phyloP scores from a whole-genome alignment of 2,113 vertebrate genomes.

The Gnathonemus echidnorhynchus region DNA sequence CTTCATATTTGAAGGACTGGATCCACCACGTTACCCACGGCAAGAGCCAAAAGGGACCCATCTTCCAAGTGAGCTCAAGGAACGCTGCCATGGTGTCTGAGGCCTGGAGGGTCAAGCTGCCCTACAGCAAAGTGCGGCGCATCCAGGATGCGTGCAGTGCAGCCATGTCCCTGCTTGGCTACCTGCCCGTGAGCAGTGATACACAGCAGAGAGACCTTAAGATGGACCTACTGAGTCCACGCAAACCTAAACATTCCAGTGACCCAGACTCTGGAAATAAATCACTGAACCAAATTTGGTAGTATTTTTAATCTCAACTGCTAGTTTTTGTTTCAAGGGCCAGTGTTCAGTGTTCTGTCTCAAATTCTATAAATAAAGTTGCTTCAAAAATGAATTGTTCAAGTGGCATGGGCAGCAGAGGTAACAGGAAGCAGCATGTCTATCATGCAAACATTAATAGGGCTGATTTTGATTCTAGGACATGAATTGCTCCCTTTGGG shows the following conservation, averaged over 20 bases:
- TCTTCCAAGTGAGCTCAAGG: constrained; percentile 81
- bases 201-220: constrained; percentile 73
- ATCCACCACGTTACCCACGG: constrained; percentile 85
- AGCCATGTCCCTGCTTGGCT: constrained; percentile 84
- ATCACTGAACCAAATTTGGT: neutral
- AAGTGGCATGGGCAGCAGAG: neutral
- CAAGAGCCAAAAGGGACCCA: constrained; percentile 60
- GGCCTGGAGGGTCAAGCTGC: constrained; percentile 80
- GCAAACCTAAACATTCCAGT: constrained; percentile 65
- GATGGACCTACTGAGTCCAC: constrained; percentile 70
- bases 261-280: constrained; percentile 56
- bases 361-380: neutral
- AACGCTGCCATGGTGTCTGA: constrained; percentile 80
- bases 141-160: constrained; percentile 80
- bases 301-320: neutral
- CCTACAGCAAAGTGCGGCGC: constrained; percentile 67
- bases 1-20: constrained; percentile 67
- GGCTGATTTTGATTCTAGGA: neutral
- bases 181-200: constrained; percentile 67
- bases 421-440: neutral
- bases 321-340: neutral
- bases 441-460: neutral
- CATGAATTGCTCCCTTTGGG: neutral
- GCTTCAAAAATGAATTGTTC: neutral
- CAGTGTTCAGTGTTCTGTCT: neutral